Evolutionary conservation across 2,888 invertebrate species (phyloP).

Genomic region (Adelognathus sp.): DNA sequence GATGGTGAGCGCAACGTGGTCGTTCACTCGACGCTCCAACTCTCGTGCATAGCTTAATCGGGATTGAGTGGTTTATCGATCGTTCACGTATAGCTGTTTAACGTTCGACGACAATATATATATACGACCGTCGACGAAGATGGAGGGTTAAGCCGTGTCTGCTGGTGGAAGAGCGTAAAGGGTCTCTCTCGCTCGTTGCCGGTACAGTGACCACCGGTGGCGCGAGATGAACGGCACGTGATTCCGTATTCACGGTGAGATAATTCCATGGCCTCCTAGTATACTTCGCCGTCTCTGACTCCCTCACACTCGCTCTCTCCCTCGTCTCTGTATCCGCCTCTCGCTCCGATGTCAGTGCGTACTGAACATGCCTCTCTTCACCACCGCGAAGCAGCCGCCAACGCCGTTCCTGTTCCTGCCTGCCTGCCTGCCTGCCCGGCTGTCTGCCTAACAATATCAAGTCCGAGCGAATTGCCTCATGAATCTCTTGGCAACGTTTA

Average conservation of each 20-base stretch:
- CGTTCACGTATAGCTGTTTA: slow-evolving; percentile 36
- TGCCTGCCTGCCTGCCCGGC: slow-evolving; percentile 6
- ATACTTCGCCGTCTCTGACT: slow-evolving; percentile 17
- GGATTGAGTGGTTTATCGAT: slow-evolving; percentile 56
- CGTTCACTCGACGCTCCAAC: background rate
- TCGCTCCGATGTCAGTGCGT: slow-evolving; percentile 1
- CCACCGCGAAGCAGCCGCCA: slow-evolving; percentile 35
- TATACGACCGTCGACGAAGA: slow-evolving; percentile 24
- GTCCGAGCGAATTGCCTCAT: slow-evolving; percentile 72
- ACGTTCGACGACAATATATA: slow-evolving; percentile 28
- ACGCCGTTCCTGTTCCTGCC: slow-evolving; percentile 31
- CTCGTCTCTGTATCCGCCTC: background rate
- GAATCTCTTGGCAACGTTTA: slow-evolving; percentile 72
- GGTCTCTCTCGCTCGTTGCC: slow-evolving; percentile 11
- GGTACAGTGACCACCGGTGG: slow-evolving; percentile 46
- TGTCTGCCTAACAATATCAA: slow-evolving; percentile 72
- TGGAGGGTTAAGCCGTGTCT: background rate
- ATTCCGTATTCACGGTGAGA: slow-evolving; percentile 69
- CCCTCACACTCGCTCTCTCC: background rate
- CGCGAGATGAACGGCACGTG: slow-evolving; percentile 67
- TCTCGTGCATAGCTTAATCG: slow-evolving; percentile 46
- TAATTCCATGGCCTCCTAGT: slow-evolving; percentile 64
- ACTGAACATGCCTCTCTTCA: slow-evolving; percentile 9
- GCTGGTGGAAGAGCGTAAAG: background rate
- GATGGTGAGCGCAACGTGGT: slow-evolving; percentile 21